Conservation (phyloP, 2,113 vertebrate genomes). For the Ageneiosus marmoratus region DNA sequence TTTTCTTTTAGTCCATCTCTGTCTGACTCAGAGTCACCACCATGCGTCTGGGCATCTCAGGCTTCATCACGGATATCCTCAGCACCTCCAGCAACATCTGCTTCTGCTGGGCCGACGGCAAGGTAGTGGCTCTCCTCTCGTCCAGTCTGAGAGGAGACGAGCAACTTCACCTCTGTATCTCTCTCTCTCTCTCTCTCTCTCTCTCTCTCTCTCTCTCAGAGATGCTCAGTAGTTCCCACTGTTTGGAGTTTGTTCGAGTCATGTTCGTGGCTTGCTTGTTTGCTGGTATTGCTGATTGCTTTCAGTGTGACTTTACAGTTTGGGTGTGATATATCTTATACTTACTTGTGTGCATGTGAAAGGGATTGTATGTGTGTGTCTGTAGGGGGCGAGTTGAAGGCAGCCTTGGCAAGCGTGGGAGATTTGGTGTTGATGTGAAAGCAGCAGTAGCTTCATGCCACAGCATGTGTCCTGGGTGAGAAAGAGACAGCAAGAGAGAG, state of each 20-base stretch:
- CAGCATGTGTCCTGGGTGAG: conserved; percentile 31
- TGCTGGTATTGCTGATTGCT: conserved; percentile 11
- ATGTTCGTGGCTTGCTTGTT: neutral
- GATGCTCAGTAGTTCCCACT: neutral
- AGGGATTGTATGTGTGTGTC: neutral
- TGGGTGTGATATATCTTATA: conserved; percentile 11
- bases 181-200: conserved; percentile 24
- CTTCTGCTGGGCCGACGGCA: conserved; percentile 74
- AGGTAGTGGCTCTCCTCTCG: conserved; percentile 63
- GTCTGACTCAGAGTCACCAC: conserved; percentile 48
- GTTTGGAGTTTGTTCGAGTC: conserved; percentile 17
- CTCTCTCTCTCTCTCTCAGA: conserved; percentile 30
- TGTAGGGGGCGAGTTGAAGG: conserved; percentile 3
- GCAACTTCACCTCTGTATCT: conserved; percentile 46
- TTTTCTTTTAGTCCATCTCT: conserved; percentile 15
- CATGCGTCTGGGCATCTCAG: conserved; percentile 74
- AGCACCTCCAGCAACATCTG: conserved; percentile 73
- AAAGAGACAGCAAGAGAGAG: conserved; percentile 27
- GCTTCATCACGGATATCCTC: conserved; percentile 75
- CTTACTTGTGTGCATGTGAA: conserved; percentile 12
- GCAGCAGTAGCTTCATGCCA: conserved; percentile 27
- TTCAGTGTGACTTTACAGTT: conserved; percentile 7
- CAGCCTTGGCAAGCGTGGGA: conserved; percentile 36
- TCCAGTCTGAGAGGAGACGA: conserved; percentile 35
- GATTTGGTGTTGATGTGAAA: conserved; percentile 45